Conservation (phyloP, 2,113 vertebrate species). For the Esox niger region DNA sequence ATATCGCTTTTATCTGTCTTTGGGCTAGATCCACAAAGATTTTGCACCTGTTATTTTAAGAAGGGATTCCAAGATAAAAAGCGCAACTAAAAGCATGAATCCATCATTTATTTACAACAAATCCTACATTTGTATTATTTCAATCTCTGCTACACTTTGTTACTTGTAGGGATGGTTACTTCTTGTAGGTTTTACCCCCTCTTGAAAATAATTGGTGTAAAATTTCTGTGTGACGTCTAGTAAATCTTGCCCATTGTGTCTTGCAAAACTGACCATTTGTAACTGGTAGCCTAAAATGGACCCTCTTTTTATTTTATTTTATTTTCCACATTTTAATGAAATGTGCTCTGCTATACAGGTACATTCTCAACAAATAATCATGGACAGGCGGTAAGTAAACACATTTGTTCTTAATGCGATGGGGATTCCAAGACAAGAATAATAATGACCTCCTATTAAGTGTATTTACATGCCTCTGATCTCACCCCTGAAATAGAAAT, state of each 20-base stretch:
- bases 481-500: constrained; percentile 39
- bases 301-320: constrained; percentile 23
- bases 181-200: constrained; percentile 50
- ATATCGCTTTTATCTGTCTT: constrained; percentile 67
- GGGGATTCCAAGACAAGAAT: constrained; percentile 51
- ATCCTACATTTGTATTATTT: constrained; percentile 28
- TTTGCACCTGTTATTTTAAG: constrained; percentile 69
- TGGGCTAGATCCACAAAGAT: constrained; percentile 67
- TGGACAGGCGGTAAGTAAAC: constrained; percentile 32
- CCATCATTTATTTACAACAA: constrained; percentile 49
- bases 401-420: constrained; percentile 55
- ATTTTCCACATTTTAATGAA: constrained; percentile 36
- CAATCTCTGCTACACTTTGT: constrained; percentile 36
- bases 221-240: constrained; percentile 63
- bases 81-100: constrained; percentile 62
- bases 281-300: constrained; percentile 38
- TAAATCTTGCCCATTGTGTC: constrained; percentile 66
- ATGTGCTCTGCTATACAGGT: constrained; percentile 39
- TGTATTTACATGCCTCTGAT: constrained; percentile 52
- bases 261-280: constrained; percentile 44
- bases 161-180: constrained; percentile 32
- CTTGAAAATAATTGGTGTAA: constrained; percentile 63
- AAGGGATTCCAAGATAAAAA: constrained; percentile 58
- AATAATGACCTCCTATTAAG: constrained; percentile 18
- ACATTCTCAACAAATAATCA: constrained; percentile 46